Conservation (phyloP, 1,140 invertebrate species). For the Procambarus clarkii region DNA sequence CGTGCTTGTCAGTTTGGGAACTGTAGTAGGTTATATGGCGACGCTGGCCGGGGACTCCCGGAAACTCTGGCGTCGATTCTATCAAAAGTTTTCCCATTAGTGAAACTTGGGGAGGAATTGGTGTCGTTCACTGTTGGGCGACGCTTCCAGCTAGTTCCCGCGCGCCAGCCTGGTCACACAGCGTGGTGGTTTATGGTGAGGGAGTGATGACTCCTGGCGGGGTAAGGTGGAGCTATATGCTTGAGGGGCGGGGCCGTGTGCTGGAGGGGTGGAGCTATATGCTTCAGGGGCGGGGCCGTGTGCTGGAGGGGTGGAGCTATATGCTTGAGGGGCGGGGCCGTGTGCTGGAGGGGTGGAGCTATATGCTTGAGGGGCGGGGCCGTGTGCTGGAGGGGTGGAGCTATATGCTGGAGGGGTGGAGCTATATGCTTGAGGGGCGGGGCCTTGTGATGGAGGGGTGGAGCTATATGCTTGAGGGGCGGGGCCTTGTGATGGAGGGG, state of each 20-base stretch:
- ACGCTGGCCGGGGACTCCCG: not conserved
- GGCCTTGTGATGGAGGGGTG: too few species aligned
- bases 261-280: not conserved
- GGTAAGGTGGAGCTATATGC: not conserved
- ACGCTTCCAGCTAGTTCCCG: not conserved
- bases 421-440: too few species aligned
- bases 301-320: not conserved
- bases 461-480: not conserved
- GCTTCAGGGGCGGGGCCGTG: not conserved
- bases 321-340: not conserved
- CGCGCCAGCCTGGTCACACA: not conserved
- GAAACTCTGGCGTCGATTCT: not conserved
- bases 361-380: too few species aligned
- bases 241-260: not conserved
- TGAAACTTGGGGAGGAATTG: constrained; percentile 12
- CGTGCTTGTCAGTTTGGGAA: too few species aligned
- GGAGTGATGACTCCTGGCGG: not conserved
- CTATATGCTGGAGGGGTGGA: too few species aligned
- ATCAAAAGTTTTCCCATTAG: constrained; percentile 44
- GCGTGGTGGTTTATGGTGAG: too few species aligned
- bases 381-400: too few species aligned
- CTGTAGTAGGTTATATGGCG: not conserved
- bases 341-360: not conserved
- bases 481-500: not conserved
- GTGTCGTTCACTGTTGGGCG: constrained; percentile 16